Conservation (phyloP, 2,797 vertebrate species). For the Perodicticus potto region DNA sequence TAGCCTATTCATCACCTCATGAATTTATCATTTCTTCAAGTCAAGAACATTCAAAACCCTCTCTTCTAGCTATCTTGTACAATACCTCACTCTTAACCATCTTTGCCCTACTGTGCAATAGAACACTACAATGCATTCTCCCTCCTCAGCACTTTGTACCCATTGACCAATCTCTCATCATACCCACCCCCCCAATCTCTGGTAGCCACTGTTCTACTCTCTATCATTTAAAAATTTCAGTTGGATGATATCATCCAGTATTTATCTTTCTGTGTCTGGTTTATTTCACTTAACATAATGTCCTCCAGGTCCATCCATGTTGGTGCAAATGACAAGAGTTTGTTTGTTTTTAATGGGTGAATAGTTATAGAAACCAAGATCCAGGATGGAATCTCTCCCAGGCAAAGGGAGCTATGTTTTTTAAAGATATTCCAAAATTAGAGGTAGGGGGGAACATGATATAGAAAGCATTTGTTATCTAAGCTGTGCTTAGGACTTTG, state of each 20-base stretch:
- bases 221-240: background rate
- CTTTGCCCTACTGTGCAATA: background rate
- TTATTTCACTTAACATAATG: background rate
- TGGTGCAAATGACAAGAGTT: background rate
- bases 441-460: background rate
- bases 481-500: background rate
- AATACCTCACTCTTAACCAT: background rate
- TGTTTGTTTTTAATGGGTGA: background rate
- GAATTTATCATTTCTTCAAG: background rate
- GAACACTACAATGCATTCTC: background rate
- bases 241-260: background rate
- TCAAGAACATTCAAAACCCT: background rate
- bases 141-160: too few relatives aligned
- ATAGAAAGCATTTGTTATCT: background rate
- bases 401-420: background rate
- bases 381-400: background rate
- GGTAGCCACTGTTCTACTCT: background rate
- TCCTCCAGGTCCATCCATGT: background rate
- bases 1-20: background rate
- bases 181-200: background rate
- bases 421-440: background rate
- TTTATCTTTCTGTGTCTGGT: background rate
- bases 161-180: background rate
- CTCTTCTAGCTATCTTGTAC: background rate
- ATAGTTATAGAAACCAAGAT: background rate